phyloP scores from a whole-genome alignment of 2,888 invertebrate genomes.

The Nezara viridula region DNA sequence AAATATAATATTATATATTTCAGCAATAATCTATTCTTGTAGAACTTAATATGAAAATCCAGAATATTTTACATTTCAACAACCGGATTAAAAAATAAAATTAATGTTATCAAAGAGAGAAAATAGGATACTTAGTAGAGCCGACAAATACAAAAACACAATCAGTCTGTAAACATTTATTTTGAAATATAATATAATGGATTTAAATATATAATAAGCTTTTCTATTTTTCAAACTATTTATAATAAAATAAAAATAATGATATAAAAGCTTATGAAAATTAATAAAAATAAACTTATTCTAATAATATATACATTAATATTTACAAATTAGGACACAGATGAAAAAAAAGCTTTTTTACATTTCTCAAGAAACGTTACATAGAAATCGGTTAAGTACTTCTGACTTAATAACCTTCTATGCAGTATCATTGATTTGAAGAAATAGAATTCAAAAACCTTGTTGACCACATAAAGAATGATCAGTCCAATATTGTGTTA shows the following conservation, averaged over 20 bases:
- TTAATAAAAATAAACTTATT: not conserved
- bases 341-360: not conserved
- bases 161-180: not conserved
- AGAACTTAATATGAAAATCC: not conserved
- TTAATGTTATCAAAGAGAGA: not conserved
- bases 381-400: too few species aligned
- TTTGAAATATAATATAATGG: not conserved
- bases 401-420: too few species aligned
- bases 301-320: not conserved
- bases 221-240: not conserved
- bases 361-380: not conserved
- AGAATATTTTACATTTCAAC: not conserved
- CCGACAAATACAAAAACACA: not conserved
- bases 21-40: not conserved
- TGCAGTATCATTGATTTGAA: too few species aligned
- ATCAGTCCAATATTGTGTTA: too few species aligned
- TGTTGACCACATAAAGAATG: not conserved
- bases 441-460: not conserved
- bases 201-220: too few species aligned
- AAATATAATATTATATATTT: too few species aligned
- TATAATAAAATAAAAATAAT: not conserved
- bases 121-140: not conserved
- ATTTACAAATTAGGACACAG: not conserved
- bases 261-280: not conserved
- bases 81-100: not conserved